Evolutionary conservation across 2,113 vertebrate species (phyloP), one percentile per base, ranked within the genome.

Genomic region (Oxygymnocypris stewartii): DNA sequence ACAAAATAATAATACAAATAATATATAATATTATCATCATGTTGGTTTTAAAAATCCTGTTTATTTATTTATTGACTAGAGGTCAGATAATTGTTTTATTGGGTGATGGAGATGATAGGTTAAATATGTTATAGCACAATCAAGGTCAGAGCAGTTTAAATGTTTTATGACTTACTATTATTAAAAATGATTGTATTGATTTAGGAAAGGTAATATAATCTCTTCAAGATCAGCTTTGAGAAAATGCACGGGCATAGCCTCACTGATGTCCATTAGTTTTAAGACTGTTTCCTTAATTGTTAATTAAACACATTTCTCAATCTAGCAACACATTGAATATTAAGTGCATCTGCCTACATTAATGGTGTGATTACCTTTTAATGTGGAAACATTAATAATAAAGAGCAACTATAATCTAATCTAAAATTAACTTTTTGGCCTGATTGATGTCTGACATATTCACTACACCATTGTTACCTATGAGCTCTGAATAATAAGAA

Each of bases 281-380:
- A 73, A 42, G 18, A 20, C 18, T 73, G 69, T 23, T 42, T 71
- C 37, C 31, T 42, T 42, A 73, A 73, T 73, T 37, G 35, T 73
- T 73, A 73, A 73, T 73, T 73, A 42, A 76, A 47, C 47, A 28
- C 10, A 77, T 54, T 59, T 18, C 28, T 79, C 77, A 76, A 8
- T 76, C 44, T 25, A 76, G n/a, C 35, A 59, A 42, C 12, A 42
- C 49, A 35, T 35, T 35, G 47, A 37, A n/a, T 61, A 61, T 79
- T 80, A 79, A 69, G 75, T 86, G 49, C 23, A 79, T 86, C 63
- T 86, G 63, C 77, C 63, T 79, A 13, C 63, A 79, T 85, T 85
- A 79, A 49, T 14, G 18, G n/a, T 79, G 37, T n/a, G 23, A 79
- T 49, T 69, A 57, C n/a, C 63, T 79, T 85, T 79, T 85, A 79